Conservation (phyloP, 2,113 vertebrate species). For the Gila orcuttii region DNA sequence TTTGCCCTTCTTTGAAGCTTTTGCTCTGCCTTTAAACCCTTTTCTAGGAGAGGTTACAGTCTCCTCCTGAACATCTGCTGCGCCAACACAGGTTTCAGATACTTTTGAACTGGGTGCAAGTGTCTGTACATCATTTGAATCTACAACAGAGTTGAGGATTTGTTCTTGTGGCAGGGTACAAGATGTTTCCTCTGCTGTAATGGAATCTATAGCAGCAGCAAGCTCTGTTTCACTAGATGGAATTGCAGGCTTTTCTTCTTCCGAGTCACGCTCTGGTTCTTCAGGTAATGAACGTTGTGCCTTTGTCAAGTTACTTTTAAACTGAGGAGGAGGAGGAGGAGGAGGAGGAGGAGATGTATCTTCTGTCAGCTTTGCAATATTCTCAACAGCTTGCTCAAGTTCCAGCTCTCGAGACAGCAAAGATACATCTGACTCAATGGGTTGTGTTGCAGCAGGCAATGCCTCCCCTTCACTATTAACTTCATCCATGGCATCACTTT, state of each 20-base stretch:
- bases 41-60: slow-evolving; percentile 77
- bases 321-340: slow-evolving; percentile 21
- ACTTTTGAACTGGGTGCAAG: slow-evolving; percentile 74
- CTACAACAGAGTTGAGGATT: slow-evolving; percentile 74
- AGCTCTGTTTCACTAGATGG: slow-evolving; percentile 92
- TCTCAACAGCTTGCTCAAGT: slow-evolving; percentile 91
- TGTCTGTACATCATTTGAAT: slow-evolving; percentile 68
- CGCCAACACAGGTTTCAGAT: slow-evolving; percentile 67
- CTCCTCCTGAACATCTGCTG: slow-evolving; percentile 76
- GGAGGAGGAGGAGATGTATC: slow-evolving; percentile 48
- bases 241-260: slow-evolving; percentile 86
- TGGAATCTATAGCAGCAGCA: slow-evolving; percentile 95
- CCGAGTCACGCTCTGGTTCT: slow-evolving; percentile 71
- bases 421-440: slow-evolving; percentile 73
- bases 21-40: slow-evolving; percentile 81
- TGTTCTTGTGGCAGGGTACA: slow-evolving; percentile 71
- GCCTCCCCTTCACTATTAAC: slow-evolving; percentile 74
- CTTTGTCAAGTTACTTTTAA: slow-evolving; percentile 77
- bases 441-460: slow-evolving; percentile 63
- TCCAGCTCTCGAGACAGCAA: slow-evolving; percentile 85
- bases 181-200: slow-evolving; percentile 83
- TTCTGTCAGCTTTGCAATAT: slow-evolving; percentile 91
- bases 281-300: slow-evolving; percentile 65
- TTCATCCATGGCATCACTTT: slow-evolving; percentile 67
- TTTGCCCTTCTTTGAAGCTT: slow-evolving; percentile 78